These are phyloP conservation scores for Coenobita brevimanus DNA, from an alignment of 1,140 invertebrate genomes.

Conservation along the genomic window DNA sequence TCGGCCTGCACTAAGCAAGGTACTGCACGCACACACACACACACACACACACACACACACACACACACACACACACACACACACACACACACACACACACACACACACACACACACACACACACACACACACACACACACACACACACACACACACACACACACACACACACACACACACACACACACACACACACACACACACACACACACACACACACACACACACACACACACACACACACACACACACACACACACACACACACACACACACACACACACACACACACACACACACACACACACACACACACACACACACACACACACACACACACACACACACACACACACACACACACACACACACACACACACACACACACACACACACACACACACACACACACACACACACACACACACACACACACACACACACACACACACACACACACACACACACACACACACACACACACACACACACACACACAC, in stretches of 20 bases:
- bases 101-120: not conserved
- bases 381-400: too few relatives aligned
- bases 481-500: too few relatives aligned
- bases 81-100: conserved; percentile 17
- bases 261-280: not conserved
- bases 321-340: too few relatives aligned
- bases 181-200: conserved; percentile 13
- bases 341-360: too few relatives aligned
- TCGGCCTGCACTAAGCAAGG: conserved; percentile 59
- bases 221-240: not conserved
- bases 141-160: conserved; percentile 13
- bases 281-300: not conserved
- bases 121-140: not conserved
- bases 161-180: conserved; percentile 13
- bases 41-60: conserved; percentile 42
- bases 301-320: not conserved
- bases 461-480: too few relatives aligned
- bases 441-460: too few relatives aligned
- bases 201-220: conserved; percentile 5
- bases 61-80: conserved; percentile 20
- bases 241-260: conserved; percentile 13
- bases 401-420: too few relatives aligned
- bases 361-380: too few relatives aligned
- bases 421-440: too few relatives aligned
- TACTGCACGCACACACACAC: conserved; percentile 18